Percentiles rank a stretch among this genome's conserved stretches.
These are phyloP conservation scores for Salminus brasiliensis DNA, from an alignment of 2,113 vertebrate genomes.

Conservation along the genomic window DNA sequence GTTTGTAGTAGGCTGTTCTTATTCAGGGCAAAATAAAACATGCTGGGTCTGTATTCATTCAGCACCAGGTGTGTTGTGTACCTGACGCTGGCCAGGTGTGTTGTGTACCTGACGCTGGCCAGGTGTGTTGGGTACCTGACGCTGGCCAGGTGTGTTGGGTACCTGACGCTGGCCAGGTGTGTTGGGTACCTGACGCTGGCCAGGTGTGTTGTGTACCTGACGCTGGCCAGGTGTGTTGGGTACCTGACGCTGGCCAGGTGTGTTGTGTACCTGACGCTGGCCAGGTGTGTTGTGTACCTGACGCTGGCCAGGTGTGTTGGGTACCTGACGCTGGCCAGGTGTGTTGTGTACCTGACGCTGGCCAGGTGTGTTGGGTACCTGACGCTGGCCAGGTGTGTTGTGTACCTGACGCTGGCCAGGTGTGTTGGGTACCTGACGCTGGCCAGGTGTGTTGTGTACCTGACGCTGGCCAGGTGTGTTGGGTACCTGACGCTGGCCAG, in stretches of 20 bases:
- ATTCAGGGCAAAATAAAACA: too few species aligned
- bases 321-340: background rate
- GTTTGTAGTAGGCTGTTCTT: too few species aligned
- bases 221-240: too few species aligned
- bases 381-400: too few species aligned
- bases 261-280: background rate
- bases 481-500: background rate
- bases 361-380: background rate
- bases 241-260: too few species aligned
- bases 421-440: background rate
- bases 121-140: background rate
- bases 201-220: conserved; percentile 57
- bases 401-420: background rate
- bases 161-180: background rate
- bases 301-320: background rate
- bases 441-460: background rate
- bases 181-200: conserved; percentile 82
- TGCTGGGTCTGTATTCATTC: background rate
- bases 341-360: background rate
- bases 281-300: background rate
- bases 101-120: background rate
- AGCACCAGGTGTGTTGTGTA: background rate
- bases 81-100: background rate
- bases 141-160: background rate
- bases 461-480: background rate